Evolutionary conservation across 1,140 invertebrate species (phyloP), one percentile per base, ranked within the genome.

Genomic region (Camponotus vicinus): DNA sequence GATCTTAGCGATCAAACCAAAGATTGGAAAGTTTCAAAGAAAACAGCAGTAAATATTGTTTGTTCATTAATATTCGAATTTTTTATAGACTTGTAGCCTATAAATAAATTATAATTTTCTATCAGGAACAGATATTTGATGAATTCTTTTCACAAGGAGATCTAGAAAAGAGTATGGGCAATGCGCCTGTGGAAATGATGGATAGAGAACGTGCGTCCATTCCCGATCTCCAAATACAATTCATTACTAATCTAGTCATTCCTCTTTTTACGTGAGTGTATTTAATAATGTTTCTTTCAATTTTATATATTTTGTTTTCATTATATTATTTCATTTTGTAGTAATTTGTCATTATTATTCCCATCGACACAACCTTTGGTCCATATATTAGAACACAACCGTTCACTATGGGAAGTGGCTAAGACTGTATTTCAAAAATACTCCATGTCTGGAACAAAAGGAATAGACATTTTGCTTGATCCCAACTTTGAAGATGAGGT

Each of bases 91-190:
- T 55, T 2, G 2, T 32, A 4, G 61, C 2, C 63, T 4, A 42
- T 57, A 18, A 80, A 49, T 73, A 42, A 18, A 52, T 87, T 83
- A 85, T 88, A 32, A 61, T 84, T 82, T 83, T 80, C 77, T 86
- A 90, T 88, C 91, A 98, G 97, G 96, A 97, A 78, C 94, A 97
- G 86, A 97, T 98, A 45, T 97, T 98, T 92, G 96, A 97, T 75
- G 98, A 99, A 94, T 98, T 98, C 94, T 98, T 99, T 95, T 97
- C 96, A 21, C 98, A 98, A 96, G 98, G 98, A 8, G 98, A 98
- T 92, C 92, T 98, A 86, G 98, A 98, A 95, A 98, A 98, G 94
- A 96, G 97, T 49, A 97, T 98, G 95, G 98, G 98, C 0, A 96
- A 96, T 45, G 95, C 96, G 34, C 98, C 98, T 0, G 93, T 96